Base-by-base conservation (phyloP, 2,797 vertebrate species). In the Oophaga sylvatica region DNA sequence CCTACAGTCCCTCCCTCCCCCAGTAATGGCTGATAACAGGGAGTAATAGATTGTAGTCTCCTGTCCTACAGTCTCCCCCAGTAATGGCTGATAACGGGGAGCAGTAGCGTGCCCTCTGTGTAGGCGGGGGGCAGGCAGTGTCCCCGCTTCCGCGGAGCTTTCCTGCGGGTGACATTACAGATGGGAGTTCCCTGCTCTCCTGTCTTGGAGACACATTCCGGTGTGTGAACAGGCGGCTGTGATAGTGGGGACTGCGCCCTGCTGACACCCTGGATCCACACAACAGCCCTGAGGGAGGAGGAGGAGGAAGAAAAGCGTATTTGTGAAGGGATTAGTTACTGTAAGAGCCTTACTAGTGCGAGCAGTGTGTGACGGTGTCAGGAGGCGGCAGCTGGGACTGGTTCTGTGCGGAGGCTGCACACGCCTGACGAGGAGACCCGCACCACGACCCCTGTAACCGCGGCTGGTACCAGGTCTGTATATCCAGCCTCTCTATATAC, bases 281-380 rank as follows among this genome's bases (percentile, higher is more conserved):
- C 71, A 10, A 10, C 45, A 53, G 78, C 68, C 85, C n/a, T 59
- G 53, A 70, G 87, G 5, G 48, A 3, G 0, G 48, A 53, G 48
- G 48, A 85, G 87, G 70, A 81, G 81, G 87, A 82, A 65, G 83
- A 59, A 62, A 65, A 81, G 83, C 87, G 70, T 88, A 88, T 88
- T 85, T 88, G 78, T 88, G 57, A 5, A 16, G 48, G 87, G 82
- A 84, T 89, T 89, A 86, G 70, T 89, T 81, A 31, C 83, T 45
- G 29, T 89, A 89, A 89, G 87, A 89, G 87, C 78, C 85, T 89
- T 89, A 86, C 19, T 26, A 70, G 71, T 65, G 67, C 70, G 77
- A 67, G 22, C n/a, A 48, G 83, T 82, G 71, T 81, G 79, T 82
- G 87, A 85, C 87, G 60, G 22, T 85, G 87, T 85, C 78, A 4